phyloP scores from a whole-genome alignment of 2,113 vertebrate species.

The Pseudonaja textilis region DNA sequence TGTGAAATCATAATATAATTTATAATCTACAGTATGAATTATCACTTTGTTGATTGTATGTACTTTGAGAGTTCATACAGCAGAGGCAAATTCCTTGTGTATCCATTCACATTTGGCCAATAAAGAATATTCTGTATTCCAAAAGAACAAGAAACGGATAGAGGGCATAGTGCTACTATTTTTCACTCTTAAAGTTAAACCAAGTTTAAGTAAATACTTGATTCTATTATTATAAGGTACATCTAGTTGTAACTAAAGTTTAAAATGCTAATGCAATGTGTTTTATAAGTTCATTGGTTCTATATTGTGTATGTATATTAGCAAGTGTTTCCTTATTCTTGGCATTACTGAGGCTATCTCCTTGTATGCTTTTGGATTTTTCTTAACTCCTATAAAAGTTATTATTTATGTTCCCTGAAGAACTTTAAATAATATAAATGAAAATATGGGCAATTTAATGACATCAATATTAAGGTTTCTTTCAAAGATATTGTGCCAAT shows the following conservation, averaged over 20 bases:
- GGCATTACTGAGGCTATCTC: neutral
- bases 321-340: slow-evolving; percentile 3
- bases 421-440: neutral
- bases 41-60: neutral
- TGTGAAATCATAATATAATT: neutral
- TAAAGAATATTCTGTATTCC: neutral
- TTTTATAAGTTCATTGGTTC: neutral
- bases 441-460: neutral
- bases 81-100: neutral
- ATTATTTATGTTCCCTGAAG: neutral
- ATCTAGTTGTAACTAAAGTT: neutral
- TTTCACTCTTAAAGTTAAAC: neutral
- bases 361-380: neutral
- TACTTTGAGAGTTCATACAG: neutral
- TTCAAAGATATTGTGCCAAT: neutral
- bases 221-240: neutral
- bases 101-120: neutral
- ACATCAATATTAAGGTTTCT: neutral
- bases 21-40: neutral
- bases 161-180: neutral
- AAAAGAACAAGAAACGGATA: neutral
- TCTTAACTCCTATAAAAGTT: neutral
- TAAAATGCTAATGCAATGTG: neutral
- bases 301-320: neutral
- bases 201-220: neutral